Evolutionary conservation across 2,888 invertebrate genomes (phyloP), one percentile per base, ranked within the genome.

Genomic region (Heliconius erato): DNA sequence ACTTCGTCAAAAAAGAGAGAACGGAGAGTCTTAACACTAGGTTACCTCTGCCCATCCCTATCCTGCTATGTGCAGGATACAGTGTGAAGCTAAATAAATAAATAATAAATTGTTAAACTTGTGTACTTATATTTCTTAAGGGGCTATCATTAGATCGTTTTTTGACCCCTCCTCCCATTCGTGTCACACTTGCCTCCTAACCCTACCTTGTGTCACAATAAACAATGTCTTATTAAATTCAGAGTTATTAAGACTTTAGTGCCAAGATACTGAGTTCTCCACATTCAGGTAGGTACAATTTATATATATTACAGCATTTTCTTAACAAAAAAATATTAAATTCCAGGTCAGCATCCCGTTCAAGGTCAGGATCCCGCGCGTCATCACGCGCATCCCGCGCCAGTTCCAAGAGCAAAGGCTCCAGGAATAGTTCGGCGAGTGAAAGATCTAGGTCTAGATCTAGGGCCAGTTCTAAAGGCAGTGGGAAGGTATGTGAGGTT

Each of bases 301-400:
- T 19, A 19, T 54, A 54, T 54, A 54, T 65, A n/a, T 26, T 65
- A n/a, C 65, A 28, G 28, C 0, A 16, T 67, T 26, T 26, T 28
- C 0, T 28, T 6, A 19, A 67, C 1, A 28, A 28, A 67, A 63
- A 65, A 12, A 1, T 65, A 28, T 67, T 26, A 54, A 67, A 65
- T 28, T 83, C 69, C 4, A 88, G 90, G 9, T 94, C 94, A 6
- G 90, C 89, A 4, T 89, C 96, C 0, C 93, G 91, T 0, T 93
- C 93, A 44, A 78, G 80, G 14, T 84, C 85, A 2, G 88, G 89
- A 6, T 90, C 91, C 0, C 89, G 92, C 5, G 92, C 92, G 0
- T 92, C 93, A 0, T 94, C 94, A 1, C 90, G 92, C n/a, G 93
- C 92, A 5, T 91, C 93, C 80, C 91, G 79, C 80, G 90, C 91